A percentile compares a stretch with the other conserved stretches of the same genome.
These are phyloP conservation scores for Battus philenor DNA, from an alignment of 1,140 invertebrate species.

Conservation along the genomic window DNA sequence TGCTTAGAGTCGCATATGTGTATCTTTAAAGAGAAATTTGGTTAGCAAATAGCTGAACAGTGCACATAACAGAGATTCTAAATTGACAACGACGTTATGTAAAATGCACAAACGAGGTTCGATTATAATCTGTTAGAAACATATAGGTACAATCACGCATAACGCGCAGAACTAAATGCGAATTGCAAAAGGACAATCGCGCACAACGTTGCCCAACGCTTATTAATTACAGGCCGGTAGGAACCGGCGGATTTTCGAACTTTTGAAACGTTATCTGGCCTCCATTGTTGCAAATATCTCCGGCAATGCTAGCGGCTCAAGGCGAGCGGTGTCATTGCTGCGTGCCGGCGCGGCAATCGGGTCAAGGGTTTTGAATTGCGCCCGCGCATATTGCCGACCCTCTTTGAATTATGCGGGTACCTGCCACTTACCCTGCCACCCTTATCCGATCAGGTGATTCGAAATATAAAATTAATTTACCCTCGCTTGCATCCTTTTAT, in stretches of 20 bases:
- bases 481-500: constrained; percentile 37
- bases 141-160: constrained; percentile 2
- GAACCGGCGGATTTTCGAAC: constrained; percentile 69
- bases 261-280: constrained; percentile 74
- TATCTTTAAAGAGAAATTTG: no score
- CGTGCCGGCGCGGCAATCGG: constrained; percentile 63
- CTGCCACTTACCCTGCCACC: constrained; percentile 33
- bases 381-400: constrained; percentile 28
- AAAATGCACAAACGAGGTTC: no score
- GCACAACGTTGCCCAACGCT: constrained; percentile 52
- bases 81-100: no score
- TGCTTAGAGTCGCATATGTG: no score
- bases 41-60: no score
- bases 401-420: constrained; percentile 38
- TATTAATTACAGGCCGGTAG: constrained; percentile 67
- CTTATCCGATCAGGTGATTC: constrained; percentile 55
- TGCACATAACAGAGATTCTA: no score
- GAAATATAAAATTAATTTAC: constrained; percentile 42
- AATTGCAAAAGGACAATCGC: constrained; percentile 36
- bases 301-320: constrained; percentile 72
- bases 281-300: constrained; percentile 76
- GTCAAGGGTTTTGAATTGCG: constrained; percentile 62
- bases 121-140: background rate
- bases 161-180: constrained; percentile 21
- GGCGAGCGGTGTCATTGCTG: constrained; percentile 73